These are phyloP conservation scores for Asbolus verrucosus DNA, from an alignment of 1,140 invertebrate genomes.

Conservation along the genomic window DNA sequence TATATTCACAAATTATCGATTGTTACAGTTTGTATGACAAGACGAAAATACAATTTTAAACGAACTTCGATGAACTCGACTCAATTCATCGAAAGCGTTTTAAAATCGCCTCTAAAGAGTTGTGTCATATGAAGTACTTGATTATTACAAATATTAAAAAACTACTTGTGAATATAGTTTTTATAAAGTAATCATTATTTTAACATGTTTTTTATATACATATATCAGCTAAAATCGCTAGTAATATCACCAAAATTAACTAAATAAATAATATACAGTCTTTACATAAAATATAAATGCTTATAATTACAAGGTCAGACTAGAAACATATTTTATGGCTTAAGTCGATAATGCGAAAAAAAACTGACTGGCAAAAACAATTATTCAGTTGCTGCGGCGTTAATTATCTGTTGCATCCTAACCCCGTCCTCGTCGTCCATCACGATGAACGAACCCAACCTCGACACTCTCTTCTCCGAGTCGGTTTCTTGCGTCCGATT, in stretches of 20 bases:
- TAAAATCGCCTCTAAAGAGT: slow-evolving; percentile 10
- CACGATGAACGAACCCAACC: slow-evolving; percentile 67
- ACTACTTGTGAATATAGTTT: slow-evolving; percentile 46
- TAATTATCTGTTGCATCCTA: slow-evolving; percentile 6
- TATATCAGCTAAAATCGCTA: slow-evolving; percentile 27
- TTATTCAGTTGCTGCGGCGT: not conserved
- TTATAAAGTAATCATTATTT: slow-evolving; percentile 17
- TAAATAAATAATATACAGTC: slow-evolving; percentile 51
- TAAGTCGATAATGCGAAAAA: slow-evolving; percentile 26
- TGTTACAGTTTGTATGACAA: slow-evolving; percentile 20
- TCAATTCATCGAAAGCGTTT: not conserved
- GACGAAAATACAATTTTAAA: slow-evolving; percentile 19
- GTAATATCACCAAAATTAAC: slow-evolving; percentile 39
- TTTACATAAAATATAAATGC: slow-evolving; percentile 48
- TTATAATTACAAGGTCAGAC: slow-evolving; percentile 45
- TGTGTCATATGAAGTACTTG: not conserved
- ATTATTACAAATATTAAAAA: slow-evolving; percentile 52
- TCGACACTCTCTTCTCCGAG: slow-evolving; percentile 66
- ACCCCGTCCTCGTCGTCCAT: slow-evolving; percentile 52
- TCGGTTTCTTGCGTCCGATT: slow-evolving; percentile 53
- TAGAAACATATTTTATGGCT: slow-evolving; percentile 49
- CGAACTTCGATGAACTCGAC: slow-evolving; percentile 2
- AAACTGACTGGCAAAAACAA: slow-evolving; percentile 6
- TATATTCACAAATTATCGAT: slow-evolving; percentile 33
- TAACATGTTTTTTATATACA: slow-evolving; percentile 42